Evolutionary conservation across 1,140 invertebrate genomes (phyloP), one percentile per base, ranked within the genome.

Genomic region (Rhysida immarginata): DNA sequence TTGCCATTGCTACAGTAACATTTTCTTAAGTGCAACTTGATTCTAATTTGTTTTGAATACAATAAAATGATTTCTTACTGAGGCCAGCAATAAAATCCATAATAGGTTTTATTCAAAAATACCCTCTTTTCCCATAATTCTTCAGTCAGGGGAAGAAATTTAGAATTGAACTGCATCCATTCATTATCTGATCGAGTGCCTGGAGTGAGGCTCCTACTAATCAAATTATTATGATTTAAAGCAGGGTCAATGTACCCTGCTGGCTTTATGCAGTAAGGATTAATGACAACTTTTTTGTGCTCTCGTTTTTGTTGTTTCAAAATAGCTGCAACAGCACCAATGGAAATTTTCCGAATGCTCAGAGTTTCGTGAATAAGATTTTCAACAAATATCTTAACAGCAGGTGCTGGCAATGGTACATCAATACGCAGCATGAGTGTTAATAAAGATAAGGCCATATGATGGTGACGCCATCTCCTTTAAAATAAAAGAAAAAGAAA

Each of bases 31-130:
- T n/a, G n/a, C n/a, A n/a, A n/a, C n/a, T n/a, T n/a, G n/a, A n/a
- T n/a, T n/a, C n/a, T n/a, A n/a, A n/a, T n/a, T n/a, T n/a, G n/a
- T n/a, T n/a, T n/a, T n/a, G n/a, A n/a, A n/a, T n/a, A n/a, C n/a
- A n/a, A n/a, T n/a, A n/a, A n/a, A n/a, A n/a, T n/a, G n/a, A n/a
- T n/a, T n/a, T n/a, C 68, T 63, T 70, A 76, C 71, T 81, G 79
- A 0, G 89, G 86, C 88, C 89, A 95, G 1, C 70, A 71, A 63
- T 88, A 90, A 67, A 82, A 93, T 2, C 91, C 90, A 57, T 75
- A 71, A 61, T 78, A 75, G 16, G 77, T 75, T 61, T 84, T 81
- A 63, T 89, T 81, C 3, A 87, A 66, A 63, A 77, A 81, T 29
- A 78, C 75, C 1, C 71, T 70, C 49, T 78, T 70, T 52, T 92